These are phyloP conservation scores for Sycobia sp. DNA, from an alignment of 1,140 invertebrate species.

Conservation along the genomic window DNA sequence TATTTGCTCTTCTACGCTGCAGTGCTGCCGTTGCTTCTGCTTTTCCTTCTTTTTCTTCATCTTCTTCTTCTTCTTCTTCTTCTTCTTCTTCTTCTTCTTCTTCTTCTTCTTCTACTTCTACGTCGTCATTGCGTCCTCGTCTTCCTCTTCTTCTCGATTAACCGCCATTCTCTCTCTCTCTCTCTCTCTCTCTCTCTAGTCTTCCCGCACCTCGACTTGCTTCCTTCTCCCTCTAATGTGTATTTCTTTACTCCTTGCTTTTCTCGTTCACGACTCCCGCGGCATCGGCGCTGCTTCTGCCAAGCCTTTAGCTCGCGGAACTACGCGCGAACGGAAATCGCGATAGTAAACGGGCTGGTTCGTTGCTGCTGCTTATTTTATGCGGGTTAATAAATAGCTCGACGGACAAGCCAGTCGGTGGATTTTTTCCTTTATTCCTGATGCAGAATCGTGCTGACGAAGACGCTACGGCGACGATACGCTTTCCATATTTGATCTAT, in stretches of 20 bases:
- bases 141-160: not conserved
- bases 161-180: not conserved
- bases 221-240: too few relatives aligned
- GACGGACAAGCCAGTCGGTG: not conserved
- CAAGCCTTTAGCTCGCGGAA: not conserved
- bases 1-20: not conserved
- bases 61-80: too few relatives aligned
- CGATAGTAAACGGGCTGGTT: constrained; percentile 25
- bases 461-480: too few relatives aligned
- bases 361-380: constrained; percentile 9
- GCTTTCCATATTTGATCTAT: too few relatives aligned
- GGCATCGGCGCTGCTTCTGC: too few relatives aligned
- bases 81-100: not conserved
- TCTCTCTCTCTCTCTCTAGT: not conserved
- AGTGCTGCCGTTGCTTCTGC: not conserved
- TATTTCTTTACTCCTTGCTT: too few relatives aligned
- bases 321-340: constrained; percentile 23
- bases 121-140: not conserved
- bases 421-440: constrained; percentile 10
- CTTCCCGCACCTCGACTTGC: not conserved
- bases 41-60: not conserved
- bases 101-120: not conserved
- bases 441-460: not conserved
- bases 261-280: too few relatives aligned
- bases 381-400: constrained; percentile 24